These are phyloP conservation scores for Castor canadensis DNA, from an alignment of 2,113 vertebrate species.

Conservation along the genomic window DNA sequence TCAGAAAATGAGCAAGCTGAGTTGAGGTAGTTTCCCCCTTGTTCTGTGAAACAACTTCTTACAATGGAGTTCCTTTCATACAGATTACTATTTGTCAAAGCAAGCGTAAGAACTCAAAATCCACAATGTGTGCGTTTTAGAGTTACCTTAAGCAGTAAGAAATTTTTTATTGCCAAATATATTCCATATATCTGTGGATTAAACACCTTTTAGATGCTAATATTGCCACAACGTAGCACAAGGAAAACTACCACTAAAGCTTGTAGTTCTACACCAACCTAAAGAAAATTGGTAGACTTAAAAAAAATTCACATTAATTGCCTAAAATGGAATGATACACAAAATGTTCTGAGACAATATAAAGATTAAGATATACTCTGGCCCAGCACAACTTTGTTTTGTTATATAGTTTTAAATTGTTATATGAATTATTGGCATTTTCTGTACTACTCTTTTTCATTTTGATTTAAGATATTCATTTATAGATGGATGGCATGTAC, in stretches of 20 bases:
- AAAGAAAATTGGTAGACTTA: neutral
- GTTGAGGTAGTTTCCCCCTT: conserved; percentile 2
- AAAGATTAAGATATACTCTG: neutral
- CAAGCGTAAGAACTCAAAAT: neutral
- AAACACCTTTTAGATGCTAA: neutral
- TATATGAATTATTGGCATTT: neutral
- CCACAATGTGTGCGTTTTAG: neutral
- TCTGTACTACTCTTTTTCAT: neutral
- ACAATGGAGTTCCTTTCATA: neutral
- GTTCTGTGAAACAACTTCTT: conserved; percentile 35
- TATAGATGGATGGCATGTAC: neutral
- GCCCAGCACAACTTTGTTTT: neutral
- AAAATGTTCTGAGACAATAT: conserved; percentile 24
- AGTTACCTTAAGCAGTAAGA: neutral
- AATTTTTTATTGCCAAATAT: neutral
- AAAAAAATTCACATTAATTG: neutral
- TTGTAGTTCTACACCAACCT: conserved; percentile 31
- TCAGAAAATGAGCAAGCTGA: conserved; percentile 4
- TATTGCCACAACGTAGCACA: neutral
- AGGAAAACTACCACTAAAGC: neutral
- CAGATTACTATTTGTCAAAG: conserved; percentile 27
- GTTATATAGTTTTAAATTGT: neutral
- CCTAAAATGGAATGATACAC: neutral
- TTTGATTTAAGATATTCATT: conserved; percentile 41
- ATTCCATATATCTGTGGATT: neutral